Base-by-base conservation (phyloP, 2,113 vertebrate genomes). In the Etia nguti region DNA sequence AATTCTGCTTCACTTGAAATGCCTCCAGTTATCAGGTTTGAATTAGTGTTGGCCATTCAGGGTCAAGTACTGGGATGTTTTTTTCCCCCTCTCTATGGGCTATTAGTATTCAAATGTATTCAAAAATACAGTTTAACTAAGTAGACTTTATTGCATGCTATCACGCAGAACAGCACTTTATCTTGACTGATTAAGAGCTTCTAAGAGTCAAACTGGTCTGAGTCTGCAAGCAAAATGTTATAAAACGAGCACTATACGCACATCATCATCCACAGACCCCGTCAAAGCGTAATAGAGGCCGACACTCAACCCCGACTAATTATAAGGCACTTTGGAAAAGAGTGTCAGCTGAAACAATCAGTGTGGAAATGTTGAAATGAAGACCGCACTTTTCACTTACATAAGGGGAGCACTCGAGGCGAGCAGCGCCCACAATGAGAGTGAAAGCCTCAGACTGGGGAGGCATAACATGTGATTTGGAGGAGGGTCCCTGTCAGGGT, bases 401-500 rank as follows among this genome's bases (percentile, higher is more conserved):
- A 87, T 88, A 80, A 83, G 83, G 79, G 55, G 82, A 81, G 82
- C 84, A 41, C 20, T 50, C 4, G 50, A 87, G 85, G 83, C 4
- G 52, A 80, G 85, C 57, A 52, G 89, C 6, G 57, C 60, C 92
- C 85, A 60, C 84, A 87, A 41, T 18, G 29, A 87, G 84, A 87
- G 85, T 6, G 77, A 86, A 82, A 82, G 59, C 80, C 89, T 85
- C 59, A 2, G 86, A 60, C 26, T 6, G 56, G 52, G 77, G 84
- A 89, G 86, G 88, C 57, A 59, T 62, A 91, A 84, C 90, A 87
- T 91, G 92, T 93, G 90, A 94, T 93, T 90, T 85, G 80, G 82
- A 91, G 92, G 86, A 91, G 91, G 92, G 91, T 90, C 87, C 83
- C 87, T 81, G 92, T 90, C 91, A 82, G 90, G 81, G 91, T 93